phyloP scores from a whole-genome alignment of 2,113 vertebrate species.

The Acinonyx jubatus region DNA sequence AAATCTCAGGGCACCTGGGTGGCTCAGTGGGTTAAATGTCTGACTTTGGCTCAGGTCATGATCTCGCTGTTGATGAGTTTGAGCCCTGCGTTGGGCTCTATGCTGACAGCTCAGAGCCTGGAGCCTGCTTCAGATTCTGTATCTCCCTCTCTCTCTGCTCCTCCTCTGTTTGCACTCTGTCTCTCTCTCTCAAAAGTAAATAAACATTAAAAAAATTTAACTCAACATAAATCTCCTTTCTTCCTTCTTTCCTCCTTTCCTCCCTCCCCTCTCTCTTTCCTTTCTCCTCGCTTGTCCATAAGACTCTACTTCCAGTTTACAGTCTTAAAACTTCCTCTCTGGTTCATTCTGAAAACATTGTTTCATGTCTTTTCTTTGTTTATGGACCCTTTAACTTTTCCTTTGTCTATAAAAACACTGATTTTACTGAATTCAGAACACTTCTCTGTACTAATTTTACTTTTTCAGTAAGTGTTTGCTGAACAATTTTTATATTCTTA shows the following conservation, averaged over 20 bases:
- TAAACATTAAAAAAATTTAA: neutral
- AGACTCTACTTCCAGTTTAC: neutral
- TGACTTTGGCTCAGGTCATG: too few species aligned
- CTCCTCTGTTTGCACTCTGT: too few species aligned
- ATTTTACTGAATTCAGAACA: neutral
- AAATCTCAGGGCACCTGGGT: too few species aligned
- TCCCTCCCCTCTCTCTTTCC: fast-evolving
- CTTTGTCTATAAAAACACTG: neutral
- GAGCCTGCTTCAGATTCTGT: too few species aligned
- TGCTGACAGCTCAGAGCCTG: too few species aligned
- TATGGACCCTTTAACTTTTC: neutral
- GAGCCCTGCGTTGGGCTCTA: too few species aligned
- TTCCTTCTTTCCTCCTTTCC: neutral
- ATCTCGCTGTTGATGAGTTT: too few species aligned
- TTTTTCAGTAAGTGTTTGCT: neutral
- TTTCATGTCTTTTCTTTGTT: neutral
- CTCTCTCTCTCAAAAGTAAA: too few species aligned
- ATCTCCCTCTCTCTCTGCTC: too few species aligned
- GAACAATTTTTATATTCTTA: neutral
- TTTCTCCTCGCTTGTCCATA: neutral
- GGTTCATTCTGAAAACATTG: neutral
- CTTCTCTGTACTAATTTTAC: neutral
- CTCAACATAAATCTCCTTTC: neutral
- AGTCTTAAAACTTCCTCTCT: neutral
- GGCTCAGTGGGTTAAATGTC: too few species aligned